phyloP scores from a whole-genome alignment of 1,140 invertebrate genomes.

The Mesaphorura yosii region DNA sequence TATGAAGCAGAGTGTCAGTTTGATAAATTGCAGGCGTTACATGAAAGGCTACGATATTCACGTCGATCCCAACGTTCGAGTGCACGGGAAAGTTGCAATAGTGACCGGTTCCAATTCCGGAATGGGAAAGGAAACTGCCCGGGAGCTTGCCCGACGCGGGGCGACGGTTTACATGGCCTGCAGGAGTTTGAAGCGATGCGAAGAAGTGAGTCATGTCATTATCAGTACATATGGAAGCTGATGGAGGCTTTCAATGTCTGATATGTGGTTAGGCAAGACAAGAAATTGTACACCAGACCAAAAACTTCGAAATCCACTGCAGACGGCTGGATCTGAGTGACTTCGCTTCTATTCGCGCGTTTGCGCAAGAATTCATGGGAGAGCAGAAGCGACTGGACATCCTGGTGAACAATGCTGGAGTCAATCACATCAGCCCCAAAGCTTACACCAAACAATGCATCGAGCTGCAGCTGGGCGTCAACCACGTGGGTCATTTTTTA shows the following conservation, averaged over 20 bases:
- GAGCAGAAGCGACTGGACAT: slow-evolving; percentile 11
- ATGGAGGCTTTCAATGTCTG: no score
- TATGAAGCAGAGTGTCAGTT: no score
- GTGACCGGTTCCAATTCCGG: no score
- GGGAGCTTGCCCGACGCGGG: no score
- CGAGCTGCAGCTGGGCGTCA: slow-evolving; percentile 75
- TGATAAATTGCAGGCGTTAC: no score
- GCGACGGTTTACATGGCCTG: no score
- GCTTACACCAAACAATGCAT: slow-evolving; percentile 67
- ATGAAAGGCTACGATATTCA: no score
- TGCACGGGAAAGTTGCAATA: no score
- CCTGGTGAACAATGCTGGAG: slow-evolving; percentile 58
- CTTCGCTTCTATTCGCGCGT: slow-evolving; percentile 57
- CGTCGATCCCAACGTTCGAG: no score
- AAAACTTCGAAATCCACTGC: slow-evolving; percentile 69
- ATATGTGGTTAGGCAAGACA: slow-evolving; percentile 53
- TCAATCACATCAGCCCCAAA: slow-evolving; percentile 62
- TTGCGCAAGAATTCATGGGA: slow-evolving; percentile 49
- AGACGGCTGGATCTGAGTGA: slow-evolving; percentile 67
- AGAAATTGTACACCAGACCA: slow-evolving; percentile 61
- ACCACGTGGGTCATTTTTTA: slow-evolving; percentile 83
- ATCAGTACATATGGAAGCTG: no score
- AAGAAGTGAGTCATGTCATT: no score
- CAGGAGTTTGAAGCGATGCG: no score
- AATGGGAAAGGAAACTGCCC: background rate